phyloP scores from a whole-genome alignment of 2,888 invertebrate species.

The Euspilapteryx auroguttella region DNA sequence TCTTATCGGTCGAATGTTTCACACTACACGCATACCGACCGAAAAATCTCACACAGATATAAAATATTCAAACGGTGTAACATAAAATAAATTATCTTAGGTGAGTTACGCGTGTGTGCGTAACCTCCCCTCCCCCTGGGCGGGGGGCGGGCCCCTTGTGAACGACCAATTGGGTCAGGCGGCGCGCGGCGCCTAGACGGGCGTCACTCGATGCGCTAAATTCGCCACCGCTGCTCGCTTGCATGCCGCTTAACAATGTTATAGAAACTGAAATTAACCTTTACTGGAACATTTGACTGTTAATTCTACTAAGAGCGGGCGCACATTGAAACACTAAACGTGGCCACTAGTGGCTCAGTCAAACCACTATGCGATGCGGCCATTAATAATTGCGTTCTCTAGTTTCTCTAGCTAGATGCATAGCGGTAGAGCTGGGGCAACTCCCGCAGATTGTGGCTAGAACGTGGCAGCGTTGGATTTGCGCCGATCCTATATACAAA shows the following conservation, averaged over 20 bases:
- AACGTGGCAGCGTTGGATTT: too few species aligned
- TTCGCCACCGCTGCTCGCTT: constrained; percentile 17
- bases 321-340: too few species aligned
- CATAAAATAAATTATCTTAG: constrained; percentile 62
- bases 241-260: constrained; percentile 7
- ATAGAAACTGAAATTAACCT: too few species aligned
- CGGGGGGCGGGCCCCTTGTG: constrained; percentile 35
- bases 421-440: too few species aligned
- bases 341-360: too few species aligned
- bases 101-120: constrained; percentile 49
- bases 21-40: constrained; percentile 58
- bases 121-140: constrained; percentile 33
- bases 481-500: too few species aligned
- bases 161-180: constrained; percentile 56
- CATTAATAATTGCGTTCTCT: too few species aligned
- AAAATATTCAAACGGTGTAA: constrained; percentile 62
- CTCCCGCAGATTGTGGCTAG: too few species aligned
- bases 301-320: too few species aligned
- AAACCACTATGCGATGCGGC: too few species aligned
- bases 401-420: too few species aligned
- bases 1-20: constrained; percentile 62
- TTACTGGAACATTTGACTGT: too few species aligned
- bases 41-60: constrained; percentile 62
- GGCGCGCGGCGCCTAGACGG: constrained; percentile 53
- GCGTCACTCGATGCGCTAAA: constrained; percentile 37